Conservation (phyloP, 2,888 invertebrate genomes). For the Achlya flavicornis region DNA sequence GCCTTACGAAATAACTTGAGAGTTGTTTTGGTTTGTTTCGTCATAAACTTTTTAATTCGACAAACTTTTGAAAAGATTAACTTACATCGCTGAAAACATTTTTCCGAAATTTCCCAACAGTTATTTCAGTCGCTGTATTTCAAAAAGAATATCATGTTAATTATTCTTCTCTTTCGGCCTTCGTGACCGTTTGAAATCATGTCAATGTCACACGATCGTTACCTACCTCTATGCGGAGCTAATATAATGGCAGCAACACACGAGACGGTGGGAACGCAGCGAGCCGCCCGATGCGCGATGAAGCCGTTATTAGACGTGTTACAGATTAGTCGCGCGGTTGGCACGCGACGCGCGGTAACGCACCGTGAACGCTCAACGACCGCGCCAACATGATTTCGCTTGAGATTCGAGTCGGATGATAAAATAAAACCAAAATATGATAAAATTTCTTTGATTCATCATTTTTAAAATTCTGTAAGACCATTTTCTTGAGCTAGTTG, state of each 20-base stretch:
- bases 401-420: constrained; percentile 28
- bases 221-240: constrained; percentile 42
- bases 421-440: constrained; percentile 4
- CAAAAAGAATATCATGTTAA: not conserved
- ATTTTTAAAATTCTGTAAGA: not conserved
- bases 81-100: not conserved
- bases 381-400: constrained; percentile 29
- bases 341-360: constrained; percentile 64
- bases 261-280: constrained; percentile 48
- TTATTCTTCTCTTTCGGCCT: constrained; percentile 34
- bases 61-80: not conserved
- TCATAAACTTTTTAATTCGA: not conserved
- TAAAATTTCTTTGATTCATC: not conserved
- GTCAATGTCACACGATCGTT: constrained; percentile 52
- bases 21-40: not conserved
- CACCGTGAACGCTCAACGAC: constrained; percentile 59
- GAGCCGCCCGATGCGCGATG: constrained; percentile 34
- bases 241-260: constrained; percentile 64
- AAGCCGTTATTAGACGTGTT: constrained; percentile 58
- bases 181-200: constrained; percentile 45
- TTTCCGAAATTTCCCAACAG: not conserved
- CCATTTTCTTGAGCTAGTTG: too few species aligned
- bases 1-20: not conserved
- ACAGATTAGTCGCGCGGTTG: constrained; percentile 63
- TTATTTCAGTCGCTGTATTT: not conserved